Evolutionary conservation across 2,797 vertebrate genomes (phyloP).

Genomic region (Emydoidea blandingii): DNA sequence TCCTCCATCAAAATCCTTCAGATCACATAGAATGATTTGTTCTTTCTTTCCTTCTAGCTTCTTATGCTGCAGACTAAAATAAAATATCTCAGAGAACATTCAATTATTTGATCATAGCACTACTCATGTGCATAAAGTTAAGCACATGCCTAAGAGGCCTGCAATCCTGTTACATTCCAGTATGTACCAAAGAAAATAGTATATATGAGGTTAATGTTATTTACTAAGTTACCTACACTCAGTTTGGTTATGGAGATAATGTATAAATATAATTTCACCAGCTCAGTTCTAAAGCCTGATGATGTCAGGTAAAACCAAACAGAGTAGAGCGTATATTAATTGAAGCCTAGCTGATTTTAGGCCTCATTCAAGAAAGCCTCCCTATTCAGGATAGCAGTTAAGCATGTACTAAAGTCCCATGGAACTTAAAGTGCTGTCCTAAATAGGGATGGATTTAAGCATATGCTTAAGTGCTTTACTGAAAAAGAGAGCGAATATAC

Average conservation of each 20-base stretch:
- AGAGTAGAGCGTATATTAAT: neutral
- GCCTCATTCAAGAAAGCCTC: constrained; percentile 14
- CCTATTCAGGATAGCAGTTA: neutral
- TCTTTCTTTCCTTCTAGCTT: neutral
- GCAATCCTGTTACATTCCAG: neutral
- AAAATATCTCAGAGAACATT: neutral
- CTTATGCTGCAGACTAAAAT: neutral
- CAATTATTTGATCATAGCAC: neutral
- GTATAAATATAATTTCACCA: constrained; percentile 4
- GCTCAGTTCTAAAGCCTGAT: constrained; percentile 1
- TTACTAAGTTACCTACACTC: neutral
- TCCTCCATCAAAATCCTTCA: neutral
- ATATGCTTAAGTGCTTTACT: neutral
- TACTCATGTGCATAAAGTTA: constrained; percentile 1
- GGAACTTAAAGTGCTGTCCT: neutral
- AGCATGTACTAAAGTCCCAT: neutral
- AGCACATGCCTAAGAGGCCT: neutral
- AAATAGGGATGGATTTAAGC: constrained; percentile 10
- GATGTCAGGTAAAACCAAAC: constrained; percentile 6
- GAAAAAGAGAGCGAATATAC: neutral
- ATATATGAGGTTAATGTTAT: neutral
- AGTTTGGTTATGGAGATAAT: constrained; percentile 10
- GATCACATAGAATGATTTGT: neutral
- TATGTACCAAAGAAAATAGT: neutral
- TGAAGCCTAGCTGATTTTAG: neutral